These are phyloP conservation scores for Agriotes lineatus DNA, from an alignment of 2,888 invertebrate species.

Conservation along the genomic window DNA sequence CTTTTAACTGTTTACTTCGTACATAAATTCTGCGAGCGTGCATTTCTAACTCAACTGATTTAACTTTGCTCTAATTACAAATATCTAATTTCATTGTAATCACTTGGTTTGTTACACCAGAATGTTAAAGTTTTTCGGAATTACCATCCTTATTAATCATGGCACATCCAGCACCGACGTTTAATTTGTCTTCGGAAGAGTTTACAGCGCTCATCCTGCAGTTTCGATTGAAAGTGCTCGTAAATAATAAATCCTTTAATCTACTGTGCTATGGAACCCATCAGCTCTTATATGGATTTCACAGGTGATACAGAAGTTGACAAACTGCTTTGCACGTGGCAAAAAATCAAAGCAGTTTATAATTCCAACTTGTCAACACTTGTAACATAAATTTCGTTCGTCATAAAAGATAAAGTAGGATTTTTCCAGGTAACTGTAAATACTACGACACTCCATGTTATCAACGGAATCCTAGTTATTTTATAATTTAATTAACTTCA, in stretches of 20 bases:
- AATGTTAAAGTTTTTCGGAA: conserved; percentile 28
- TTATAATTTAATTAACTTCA: too few species aligned
- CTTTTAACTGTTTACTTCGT: too few species aligned
- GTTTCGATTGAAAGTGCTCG: not conserved
- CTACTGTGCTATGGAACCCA: not conserved
- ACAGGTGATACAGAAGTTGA: too few species aligned
- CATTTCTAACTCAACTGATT: conserved; percentile 7
- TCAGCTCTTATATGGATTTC: too few species aligned
- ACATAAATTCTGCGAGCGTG: conserved; percentile 5
- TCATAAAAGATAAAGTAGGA: too few species aligned
- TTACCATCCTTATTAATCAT: conserved; percentile 22
- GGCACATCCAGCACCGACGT: conserved; percentile 3
- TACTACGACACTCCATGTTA: too few species aligned
- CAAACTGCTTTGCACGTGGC: too few species aligned
- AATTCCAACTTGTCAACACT: too few species aligned
- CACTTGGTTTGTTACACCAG: conserved; percentile 31
- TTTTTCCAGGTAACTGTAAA: too few species aligned
- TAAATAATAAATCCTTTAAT: conserved; percentile 18
- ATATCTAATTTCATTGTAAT: conserved; percentile 26
- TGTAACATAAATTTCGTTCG: too few species aligned
- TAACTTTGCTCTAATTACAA: conserved; percentile 13
- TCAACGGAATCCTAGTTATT: too few species aligned
- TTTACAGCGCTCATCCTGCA: conserved; percentile 8
- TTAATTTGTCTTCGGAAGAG: conserved; percentile 20
- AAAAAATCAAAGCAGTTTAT: too few species aligned